phyloP scores from a whole-genome alignment of 1,140 invertebrate species.

The Brachionus koreanus region DNA sequence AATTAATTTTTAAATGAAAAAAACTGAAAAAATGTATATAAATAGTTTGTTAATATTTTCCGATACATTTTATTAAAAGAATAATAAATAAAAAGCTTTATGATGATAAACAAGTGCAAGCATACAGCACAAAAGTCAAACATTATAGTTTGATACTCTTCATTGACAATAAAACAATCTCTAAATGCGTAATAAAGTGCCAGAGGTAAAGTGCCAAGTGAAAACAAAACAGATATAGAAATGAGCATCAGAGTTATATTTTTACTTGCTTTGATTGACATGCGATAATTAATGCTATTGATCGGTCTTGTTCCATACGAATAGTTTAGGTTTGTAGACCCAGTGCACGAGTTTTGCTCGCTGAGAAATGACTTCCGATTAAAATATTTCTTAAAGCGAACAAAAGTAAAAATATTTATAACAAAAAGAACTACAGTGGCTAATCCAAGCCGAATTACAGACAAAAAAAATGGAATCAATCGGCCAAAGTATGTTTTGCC shows the following conservation, averaged over 20 bases:
- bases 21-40: neutral
- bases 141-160: neutral
- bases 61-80: slow-evolving; percentile 18
- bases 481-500: neutral
- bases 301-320: neutral
- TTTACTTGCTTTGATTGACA: neutral
- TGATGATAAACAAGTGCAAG: neutral
- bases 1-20: slow-evolving; percentile 4
- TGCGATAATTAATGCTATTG: neutral
- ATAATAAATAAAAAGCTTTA: neutral
- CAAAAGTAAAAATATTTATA: neutral
- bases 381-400: neutral
- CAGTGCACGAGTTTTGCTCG: neutral
- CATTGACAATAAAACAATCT: neutral
- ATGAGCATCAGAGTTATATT: slow-evolving; percentile 5
- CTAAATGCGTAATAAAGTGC: neutral
- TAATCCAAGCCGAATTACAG: neutral
- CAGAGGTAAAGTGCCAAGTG: neutral
- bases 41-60: neutral
- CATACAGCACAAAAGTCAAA: neutral
- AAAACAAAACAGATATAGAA: neutral
- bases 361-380: neutral
- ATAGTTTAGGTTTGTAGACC: neutral
- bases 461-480: neutral
- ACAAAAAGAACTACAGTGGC: neutral